Evolutionary conservation across 2,888 invertebrate species (phyloP).

Genomic region (Xylocampa areola): DNA sequence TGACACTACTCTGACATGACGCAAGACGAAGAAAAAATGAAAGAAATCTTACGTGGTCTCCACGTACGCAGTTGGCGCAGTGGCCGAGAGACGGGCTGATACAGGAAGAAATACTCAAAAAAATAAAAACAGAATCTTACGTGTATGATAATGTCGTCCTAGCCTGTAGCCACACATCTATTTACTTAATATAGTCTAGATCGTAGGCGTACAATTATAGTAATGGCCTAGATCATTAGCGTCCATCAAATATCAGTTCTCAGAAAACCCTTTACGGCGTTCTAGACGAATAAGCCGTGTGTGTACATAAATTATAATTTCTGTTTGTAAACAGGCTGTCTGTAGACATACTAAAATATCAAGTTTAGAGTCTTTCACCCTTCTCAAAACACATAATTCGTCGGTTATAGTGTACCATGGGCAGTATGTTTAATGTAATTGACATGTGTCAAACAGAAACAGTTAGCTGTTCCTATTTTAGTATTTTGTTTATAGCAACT

Average conservation of each 20-base stretch:
- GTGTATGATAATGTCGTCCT: too few species aligned
- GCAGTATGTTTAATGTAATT: conserved; percentile 63
- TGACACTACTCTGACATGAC: too few species aligned
- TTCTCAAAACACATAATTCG: conserved; percentile 23
- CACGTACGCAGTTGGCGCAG: too few species aligned
- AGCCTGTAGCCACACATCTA: too few species aligned
- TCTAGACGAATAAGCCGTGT: background rate
- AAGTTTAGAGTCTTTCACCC: conserved; percentile 1
- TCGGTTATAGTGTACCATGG: conserved; percentile 5
- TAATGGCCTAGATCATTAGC: background rate
- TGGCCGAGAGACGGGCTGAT: too few species aligned
- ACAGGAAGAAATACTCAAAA: too few species aligned
- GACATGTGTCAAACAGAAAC: conserved; percentile 82
- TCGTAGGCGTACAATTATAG: too few species aligned
- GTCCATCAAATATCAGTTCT: conserved; percentile 3
- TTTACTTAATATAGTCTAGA: too few species aligned
- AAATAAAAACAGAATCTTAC: too few species aligned
- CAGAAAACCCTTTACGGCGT: background rate
- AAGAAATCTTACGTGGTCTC: too few species aligned
- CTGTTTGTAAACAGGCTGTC: background rate
- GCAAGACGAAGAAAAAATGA: too few species aligned
- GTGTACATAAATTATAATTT: conserved; percentile 5
- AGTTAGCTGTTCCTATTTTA: conserved; percentile 77
- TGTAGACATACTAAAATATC: background rate
- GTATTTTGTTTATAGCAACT: conserved; percentile 82